Base-by-base conservation (phyloP, 2,888 invertebrate species). In the Clunio marinus region DNA sequence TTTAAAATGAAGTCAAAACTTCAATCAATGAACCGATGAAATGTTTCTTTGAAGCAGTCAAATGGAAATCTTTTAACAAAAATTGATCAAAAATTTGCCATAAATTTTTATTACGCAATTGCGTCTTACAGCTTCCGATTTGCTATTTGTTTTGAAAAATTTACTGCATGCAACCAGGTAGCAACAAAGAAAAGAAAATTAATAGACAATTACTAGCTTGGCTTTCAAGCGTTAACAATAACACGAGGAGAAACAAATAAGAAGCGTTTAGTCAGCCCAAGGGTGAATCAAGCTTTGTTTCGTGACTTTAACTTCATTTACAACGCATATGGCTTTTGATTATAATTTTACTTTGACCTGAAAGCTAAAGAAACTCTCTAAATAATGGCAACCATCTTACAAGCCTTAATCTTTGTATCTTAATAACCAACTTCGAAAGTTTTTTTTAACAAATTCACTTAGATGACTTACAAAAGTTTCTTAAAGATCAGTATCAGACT, bases 51-150 rank as follows among this genome's bases (percentile, higher is more conserved):
- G n/a, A 41, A n/a, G 10, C 41, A 41, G 15, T n/a, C 41, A 10
- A 41, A n/a, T 41, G 41, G 41, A 41, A 41, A 41, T n/a, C 17
- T 59, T 15, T 32, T 27, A 58, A 32, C 32, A 15, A 46, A 58
- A 55, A 24, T 55, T 17, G 8, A 55, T 1, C n/a, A 55, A 55
- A n/a, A 10, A 25, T 20, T 25, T 51, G 45, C 4, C 20, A 22
- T 22, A 46, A 20, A 57, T 24, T n/a, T 25, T 27, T 25, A 24
- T 57, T 25, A n/a, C 22, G 17, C 17, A 45, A 45, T 35, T 35
- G 35, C n/a, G n/a, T n/a, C n/a, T n/a, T n/a, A n/a, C 32, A 32
- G 32, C 41, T 41, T 41, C 41, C 41, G 41, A 41, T 13, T 41
- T 41, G 41, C 10, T n/a, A 5, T n/a, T n/a, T n/a, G n/a, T n/a